These are phyloP conservation scores for Leptoclinus maculatus DNA, from an alignment of 2,797 vertebrate species.

Conservation along the genomic window DNA sequence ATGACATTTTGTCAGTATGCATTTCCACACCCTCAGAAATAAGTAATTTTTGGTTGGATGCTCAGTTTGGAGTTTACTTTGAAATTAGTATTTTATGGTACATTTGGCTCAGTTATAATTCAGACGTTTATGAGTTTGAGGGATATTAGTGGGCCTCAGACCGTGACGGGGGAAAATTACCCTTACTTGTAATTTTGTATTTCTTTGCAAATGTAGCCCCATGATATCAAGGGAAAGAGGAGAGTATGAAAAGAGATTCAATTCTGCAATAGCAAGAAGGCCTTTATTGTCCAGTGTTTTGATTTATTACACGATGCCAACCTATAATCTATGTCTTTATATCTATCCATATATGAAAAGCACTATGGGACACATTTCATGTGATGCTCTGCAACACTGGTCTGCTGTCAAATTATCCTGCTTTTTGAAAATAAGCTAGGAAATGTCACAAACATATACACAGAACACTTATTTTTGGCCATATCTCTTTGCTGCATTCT, in stretches of 20 bases:
- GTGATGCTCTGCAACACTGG: too few species aligned
- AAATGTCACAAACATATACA: too few species aligned
- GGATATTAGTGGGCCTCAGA: constrained; percentile 67
- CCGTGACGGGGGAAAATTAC: constrained; percentile 66
- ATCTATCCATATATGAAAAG: neutral
- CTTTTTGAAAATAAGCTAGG: too few species aligned
- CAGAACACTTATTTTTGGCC: too few species aligned
- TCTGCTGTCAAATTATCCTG: too few species aligned
- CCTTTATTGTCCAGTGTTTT: constrained; percentile 8
- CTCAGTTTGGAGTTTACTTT: constrained; percentile 60
- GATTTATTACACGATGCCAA: constrained; percentile 6
- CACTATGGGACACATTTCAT: too few species aligned
- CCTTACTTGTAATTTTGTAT: constrained; percentile 71
- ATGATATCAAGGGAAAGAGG: constrained; percentile 41
- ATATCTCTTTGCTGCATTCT: too few species aligned
- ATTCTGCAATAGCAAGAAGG: constrained; percentile 32
- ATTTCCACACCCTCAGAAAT: constrained; percentile 25
- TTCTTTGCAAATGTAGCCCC: constrained; percentile 62
- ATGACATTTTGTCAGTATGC: constrained; percentile 55
- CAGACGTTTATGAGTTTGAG: constrained; percentile 70
- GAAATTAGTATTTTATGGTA: constrained; percentile 69
- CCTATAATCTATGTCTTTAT: neutral
- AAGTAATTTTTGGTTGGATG: constrained; percentile 53
- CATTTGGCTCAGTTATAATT: constrained; percentile 69
- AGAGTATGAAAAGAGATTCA: constrained; percentile 40